A percentile compares a stretch with the other conserved stretches of the same genome.
These are phyloP conservation scores for Delphinapterus leucas DNA, from an alignment of 2,113 vertebrate species.

Conservation along the genomic window DNA sequence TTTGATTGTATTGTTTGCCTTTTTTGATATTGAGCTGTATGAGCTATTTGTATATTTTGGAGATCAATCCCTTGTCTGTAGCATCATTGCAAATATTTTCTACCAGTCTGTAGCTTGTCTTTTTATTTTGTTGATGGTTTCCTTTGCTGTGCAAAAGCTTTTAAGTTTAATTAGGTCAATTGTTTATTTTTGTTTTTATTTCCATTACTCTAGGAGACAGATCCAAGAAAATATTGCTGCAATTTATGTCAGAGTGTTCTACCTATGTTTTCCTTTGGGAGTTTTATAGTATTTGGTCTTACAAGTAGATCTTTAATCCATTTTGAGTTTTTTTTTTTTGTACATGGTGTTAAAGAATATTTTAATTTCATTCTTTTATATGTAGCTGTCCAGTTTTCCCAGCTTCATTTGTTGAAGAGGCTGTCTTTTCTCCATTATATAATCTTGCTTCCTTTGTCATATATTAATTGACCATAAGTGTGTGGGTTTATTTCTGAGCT, in stretches of 20 bases:
- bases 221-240: background rate
- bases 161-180: background rate
- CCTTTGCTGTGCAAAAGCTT: background rate
- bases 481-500: background rate
- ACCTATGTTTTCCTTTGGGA: background rate
- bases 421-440: background rate
- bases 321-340: background rate
- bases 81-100: background rate
- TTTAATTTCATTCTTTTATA: background rate
- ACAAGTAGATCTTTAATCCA: background rate
- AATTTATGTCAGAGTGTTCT: background rate
- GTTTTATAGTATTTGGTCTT: background rate
- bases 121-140: background rate
- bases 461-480: background rate
- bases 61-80: background rate
- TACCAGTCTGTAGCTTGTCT: background rate
- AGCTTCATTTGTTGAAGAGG: background rate
- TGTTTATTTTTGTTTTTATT: background rate
- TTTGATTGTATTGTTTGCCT: background rate
- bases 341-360: background rate
- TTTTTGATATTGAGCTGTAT: background rate
- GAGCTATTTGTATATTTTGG: background rate
- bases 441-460: background rate
- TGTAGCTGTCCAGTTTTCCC: background rate
- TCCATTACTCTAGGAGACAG: background rate